A percentile compares a stretch with the other conserved stretches of the same genome.
These are phyloP conservation scores for Perca schrenkii DNA, from an alignment of 2,113 vertebrate species.

Conservation along the genomic window DNA sequence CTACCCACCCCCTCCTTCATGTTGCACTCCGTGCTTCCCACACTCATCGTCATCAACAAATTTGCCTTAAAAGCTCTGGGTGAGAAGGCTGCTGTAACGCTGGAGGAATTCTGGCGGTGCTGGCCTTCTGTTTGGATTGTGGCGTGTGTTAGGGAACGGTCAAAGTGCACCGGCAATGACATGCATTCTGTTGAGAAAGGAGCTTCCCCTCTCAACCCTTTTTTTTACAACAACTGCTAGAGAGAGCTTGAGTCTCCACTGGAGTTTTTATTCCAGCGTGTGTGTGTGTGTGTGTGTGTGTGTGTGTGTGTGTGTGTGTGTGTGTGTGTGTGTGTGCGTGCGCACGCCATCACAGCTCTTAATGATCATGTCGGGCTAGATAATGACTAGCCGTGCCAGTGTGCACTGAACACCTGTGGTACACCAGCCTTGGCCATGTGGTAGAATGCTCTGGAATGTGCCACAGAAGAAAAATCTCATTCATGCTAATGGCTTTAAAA, in stretches of 20 bases:
- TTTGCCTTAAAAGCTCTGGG: conserved; percentile 44
- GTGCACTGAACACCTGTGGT: conserved; percentile 76
- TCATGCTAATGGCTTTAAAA: conserved; percentile 33
- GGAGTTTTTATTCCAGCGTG: conserved; percentile 32
- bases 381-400: conserved; percentile 76
- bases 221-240: conserved; percentile 53
- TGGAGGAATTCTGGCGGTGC: conserved; percentile 71
- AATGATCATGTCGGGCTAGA: conserved; percentile 79
- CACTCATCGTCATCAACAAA: conserved; percentile 61
- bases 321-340: conserved; percentile 28
- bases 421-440: conserved; percentile 67
- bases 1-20: conserved; percentile 18
- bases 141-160: conserved; percentile 79
- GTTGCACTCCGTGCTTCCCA: conserved; percentile 51
- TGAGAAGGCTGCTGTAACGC: conserved; percentile 60
- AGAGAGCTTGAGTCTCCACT: conserved; percentile 58
- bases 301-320: conserved; percentile 40
- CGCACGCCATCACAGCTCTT: conserved; percentile 62
- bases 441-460: conserved; percentile 58
- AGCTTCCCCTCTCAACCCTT: conserved; percentile 59
- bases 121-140: conserved; percentile 82
- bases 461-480: conserved; percentile 63
- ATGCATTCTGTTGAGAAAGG: conserved; percentile 74
- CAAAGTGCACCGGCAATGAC: conserved; percentile 82
- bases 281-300: conserved; percentile 23